Evolutionary conservation across 2,888 invertebrate genomes (phyloP).

Genomic region (Mechanitis mazaeus): DNA sequence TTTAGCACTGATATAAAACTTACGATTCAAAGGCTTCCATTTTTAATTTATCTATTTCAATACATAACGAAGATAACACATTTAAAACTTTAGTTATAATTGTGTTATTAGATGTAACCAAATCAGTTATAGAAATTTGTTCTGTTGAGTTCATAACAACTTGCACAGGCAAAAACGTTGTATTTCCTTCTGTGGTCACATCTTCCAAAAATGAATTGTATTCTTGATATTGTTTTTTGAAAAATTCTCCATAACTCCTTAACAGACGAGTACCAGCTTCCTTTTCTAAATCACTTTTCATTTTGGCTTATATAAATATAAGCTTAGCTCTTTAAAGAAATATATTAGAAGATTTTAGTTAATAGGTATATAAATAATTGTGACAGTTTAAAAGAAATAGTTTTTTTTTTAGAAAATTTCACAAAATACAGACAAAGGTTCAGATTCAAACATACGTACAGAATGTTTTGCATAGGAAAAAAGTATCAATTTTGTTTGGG

Average conservation of each 20-base stretch:
- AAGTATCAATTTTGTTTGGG: no score
- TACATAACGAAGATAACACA: conserved; percentile 86
- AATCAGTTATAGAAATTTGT: conserved; percentile 79
- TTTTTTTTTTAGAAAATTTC: no score
- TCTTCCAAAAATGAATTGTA: conserved; percentile 40
- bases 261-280: conserved; percentile 62
- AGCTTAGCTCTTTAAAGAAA: no score
- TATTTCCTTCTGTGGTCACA: conserved; percentile 51
- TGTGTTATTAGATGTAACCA: conserved; percentile 90
- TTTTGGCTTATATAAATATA: conserved; percentile 22
- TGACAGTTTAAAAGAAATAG: no score
- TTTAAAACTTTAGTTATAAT: conserved; percentile 86
- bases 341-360: no score
- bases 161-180: conserved; percentile 57
- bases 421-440: no score
- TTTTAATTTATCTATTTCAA: conserved; percentile 83
- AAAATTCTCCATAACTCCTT: conserved; percentile 65
- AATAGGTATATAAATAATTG: no score
- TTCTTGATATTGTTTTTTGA: conserved; percentile 63
- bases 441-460: no score
- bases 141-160: conserved; percentile 73
- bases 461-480: no score
- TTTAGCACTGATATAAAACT: background rate
- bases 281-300: conserved; percentile 58
- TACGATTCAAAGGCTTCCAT: conserved; percentile 79